Base-by-base conservation (phyloP, 2,888 invertebrate species). In the Heliconius charithonia region DNA sequence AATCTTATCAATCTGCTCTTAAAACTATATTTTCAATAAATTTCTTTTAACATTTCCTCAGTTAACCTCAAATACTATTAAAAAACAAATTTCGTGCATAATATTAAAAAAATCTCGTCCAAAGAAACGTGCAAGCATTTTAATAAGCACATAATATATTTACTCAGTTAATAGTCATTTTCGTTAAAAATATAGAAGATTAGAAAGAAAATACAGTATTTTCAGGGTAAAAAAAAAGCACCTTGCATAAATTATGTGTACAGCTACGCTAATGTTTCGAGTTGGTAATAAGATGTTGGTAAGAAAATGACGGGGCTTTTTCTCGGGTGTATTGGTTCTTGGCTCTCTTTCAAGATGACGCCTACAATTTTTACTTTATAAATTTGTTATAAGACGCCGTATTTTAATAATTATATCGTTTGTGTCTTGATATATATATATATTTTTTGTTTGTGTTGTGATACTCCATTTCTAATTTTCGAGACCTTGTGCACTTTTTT, bases 221-320 rank as follows among this genome's bases (percentile, higher is more conserved):
- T 72, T 59, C 59, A 56, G 19, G n/a, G 69, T 70, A 29, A 79
- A 78, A 69, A 78, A 77, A 69, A 80, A 78, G 75, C 70, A 59
- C 32, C 79, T 77, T 56, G 77, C 79, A 77, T 79, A 79, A 81
- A 81, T 81, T 79, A 81, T 70, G 70, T 76, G 75, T 72, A 73
- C 75, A 75, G 59, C 81, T 78, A 81, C 77, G 79, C 79, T 79
- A 80, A 82, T 82, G 81, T 77, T 69, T 75, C 80, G 77, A 81
- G 81, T 84, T 84, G 82, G 85, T 86, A 87, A 86, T 86, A 86
- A 87, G 84, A 84, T 84, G 85, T 84, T 83, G 85, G 84, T 80
- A 80, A 79, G 78, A 84, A 84, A 85, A 87, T 87, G 85, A 85
- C 85, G 83, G 78, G 82, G 83, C 85, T 86, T 86, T 51, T 86